These are phyloP conservation scores for Tetragnatha versicolor DNA, from an alignment of 1,140 invertebrate species.

Conservation along the genomic window DNA sequence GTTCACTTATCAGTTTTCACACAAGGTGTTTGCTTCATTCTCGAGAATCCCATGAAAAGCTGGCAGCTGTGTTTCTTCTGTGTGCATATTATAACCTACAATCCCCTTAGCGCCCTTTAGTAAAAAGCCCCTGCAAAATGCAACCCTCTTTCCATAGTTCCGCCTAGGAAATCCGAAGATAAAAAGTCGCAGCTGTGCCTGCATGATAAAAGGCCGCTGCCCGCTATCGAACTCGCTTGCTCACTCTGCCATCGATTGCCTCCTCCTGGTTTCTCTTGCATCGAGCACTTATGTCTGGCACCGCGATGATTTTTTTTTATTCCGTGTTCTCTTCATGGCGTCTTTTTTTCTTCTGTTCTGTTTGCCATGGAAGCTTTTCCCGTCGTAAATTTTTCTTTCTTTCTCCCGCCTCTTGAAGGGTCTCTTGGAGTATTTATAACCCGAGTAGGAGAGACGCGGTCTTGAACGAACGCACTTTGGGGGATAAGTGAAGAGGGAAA, in stretches of 20 bases:
- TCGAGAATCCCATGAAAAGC: too few relatives aligned
- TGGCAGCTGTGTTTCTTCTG: too few relatives aligned
- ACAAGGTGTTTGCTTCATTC: too few relatives aligned
- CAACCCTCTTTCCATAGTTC: not conserved
- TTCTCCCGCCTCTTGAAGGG: not conserved
- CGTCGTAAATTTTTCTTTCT: not conserved
- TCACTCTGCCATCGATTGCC: not conserved
- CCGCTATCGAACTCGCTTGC: not conserved
- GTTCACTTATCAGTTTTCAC: too few relatives aligned
- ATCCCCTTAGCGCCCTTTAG: too few relatives aligned
- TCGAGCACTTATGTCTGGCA: constrained; percentile 32
- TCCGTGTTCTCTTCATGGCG: not conserved
- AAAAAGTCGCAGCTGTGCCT: constrained; percentile 42
- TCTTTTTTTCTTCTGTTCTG: not conserved
- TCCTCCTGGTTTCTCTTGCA: not conserved
- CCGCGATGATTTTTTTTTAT: constrained; percentile 21
- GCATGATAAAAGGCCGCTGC: not conserved
- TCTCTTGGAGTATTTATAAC: constrained; percentile 19
- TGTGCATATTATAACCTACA: too few relatives aligned
- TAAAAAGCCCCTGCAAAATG: too few relatives aligned
- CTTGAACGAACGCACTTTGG: not conserved
- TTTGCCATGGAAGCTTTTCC: not conserved
- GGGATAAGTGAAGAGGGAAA: constrained; percentile 2
- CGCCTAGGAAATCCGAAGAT: constrained; percentile 25
- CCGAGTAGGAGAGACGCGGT: not conserved